phyloP scores from a whole-genome alignment of 2,888 invertebrate species.

The Amaurobius ferox region DNA sequence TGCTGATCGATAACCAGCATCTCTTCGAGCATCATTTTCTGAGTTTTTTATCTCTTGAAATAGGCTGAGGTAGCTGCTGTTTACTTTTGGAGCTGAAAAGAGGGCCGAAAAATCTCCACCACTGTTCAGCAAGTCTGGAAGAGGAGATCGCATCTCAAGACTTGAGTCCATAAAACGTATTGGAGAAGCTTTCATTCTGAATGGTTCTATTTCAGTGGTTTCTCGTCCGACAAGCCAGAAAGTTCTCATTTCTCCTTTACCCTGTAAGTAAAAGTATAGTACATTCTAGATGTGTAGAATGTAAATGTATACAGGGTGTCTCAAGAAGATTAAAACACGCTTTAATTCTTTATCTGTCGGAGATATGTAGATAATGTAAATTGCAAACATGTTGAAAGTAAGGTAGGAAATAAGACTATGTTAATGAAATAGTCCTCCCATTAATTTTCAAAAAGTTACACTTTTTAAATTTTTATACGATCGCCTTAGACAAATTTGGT shows the following conservation, averaged over 20 bases:
- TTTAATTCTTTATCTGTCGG: too few species aligned
- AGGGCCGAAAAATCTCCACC: neutral
- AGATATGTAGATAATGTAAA: too few species aligned
- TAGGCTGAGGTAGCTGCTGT: constrained; percentile 53
- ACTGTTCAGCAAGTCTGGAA: constrained; percentile 44
- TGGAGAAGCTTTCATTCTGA: neutral
- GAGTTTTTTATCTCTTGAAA: constrained; percentile 47
- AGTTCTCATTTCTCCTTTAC: constrained; percentile 92
- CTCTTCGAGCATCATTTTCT: constrained; percentile 20
- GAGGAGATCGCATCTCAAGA: constrained; percentile 22
- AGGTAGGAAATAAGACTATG: too few species aligned
- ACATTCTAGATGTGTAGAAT: too few species aligned
- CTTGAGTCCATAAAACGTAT: neutral
- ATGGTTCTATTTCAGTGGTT: constrained; percentile 12
- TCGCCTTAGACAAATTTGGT: too few species aligned
- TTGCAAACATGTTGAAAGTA: too few species aligned
- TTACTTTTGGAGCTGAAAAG: neutral
- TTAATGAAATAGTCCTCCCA: too few species aligned
- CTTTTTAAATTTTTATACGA: too few species aligned
- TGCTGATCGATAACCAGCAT: constrained; percentile 42
- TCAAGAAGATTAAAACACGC: too few species aligned
- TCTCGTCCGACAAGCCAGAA: constrained; percentile 82
- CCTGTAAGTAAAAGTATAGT: constrained; percentile 80
- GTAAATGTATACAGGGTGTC: too few species aligned
- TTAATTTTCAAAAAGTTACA: too few species aligned